Evolutionary conservation across 2,888 invertebrate genomes (phyloP), one percentile per base, ranked within the genome.

Genomic region (Graphium colonna): DNA sequence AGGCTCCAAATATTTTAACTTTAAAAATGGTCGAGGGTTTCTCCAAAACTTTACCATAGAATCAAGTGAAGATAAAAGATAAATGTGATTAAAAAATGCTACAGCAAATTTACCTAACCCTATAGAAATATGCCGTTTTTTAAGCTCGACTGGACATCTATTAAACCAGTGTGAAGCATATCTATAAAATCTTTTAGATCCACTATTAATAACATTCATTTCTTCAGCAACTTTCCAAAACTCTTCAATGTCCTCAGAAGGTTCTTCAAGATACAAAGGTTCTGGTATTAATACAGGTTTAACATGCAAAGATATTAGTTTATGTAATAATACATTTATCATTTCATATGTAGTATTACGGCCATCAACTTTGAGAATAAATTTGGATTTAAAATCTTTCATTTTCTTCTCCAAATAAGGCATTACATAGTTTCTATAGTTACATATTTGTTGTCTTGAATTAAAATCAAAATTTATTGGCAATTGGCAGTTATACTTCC

Each of bases 131-230:
- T 71, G 75, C n/a, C 93, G 91, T 56, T 86, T 80, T 60, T 86
- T 86, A 61, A 93, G 81, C 59, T 92, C 91, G 1, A 94, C 92
- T 3, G 94, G 94, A 67, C 94, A 94, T 62, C 90, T 78, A 47
- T 83, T 89, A 36, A 77, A 82, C 93, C 93, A 94, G 42, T 86
- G 80, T 2, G 93, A 93, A 59, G 91, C 62, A 62, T 63, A 72
- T 56, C 79, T 70, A 55, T 68, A 77, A 64, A 87, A 84, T 55
- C 62, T 72, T n/a, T 80, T 41, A 51, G 47, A 61, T 26, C 71
- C 76, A 66, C 60, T 75, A 38, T 61, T 65, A 45, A 85, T 73
- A 8, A 73, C 67, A 58, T 76, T 75, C 21, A 69, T 60, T 56
- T 75, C 75, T 60, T 76, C 68, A 36, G 86, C 64, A 54, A 56